Evolutionary conservation across 2,797 vertebrate species (phyloP).

Genomic region (Neosilurus hyrtlii): DNA sequence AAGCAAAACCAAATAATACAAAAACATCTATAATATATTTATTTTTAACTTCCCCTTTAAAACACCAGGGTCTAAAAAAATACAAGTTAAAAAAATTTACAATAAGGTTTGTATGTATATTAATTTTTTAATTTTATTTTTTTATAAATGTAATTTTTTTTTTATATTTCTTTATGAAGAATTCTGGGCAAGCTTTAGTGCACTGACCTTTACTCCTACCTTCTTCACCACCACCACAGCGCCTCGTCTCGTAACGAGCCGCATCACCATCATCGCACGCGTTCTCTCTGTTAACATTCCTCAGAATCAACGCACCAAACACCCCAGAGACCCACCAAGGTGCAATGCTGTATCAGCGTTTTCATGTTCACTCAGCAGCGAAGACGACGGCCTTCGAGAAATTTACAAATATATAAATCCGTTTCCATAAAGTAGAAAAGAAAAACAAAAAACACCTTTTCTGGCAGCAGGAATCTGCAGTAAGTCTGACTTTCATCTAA

Average conservation of each 20-base stretch:
- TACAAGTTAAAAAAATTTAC: conserved; percentile 48
- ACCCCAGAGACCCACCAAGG: conserved; percentile 21
- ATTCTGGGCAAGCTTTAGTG: conserved; percentile 14
- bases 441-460: not conserved
- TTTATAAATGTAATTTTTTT: conserved; percentile 10
- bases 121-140: conserved; percentile 24
- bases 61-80: conserved; percentile 55
- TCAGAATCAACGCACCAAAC: conserved; percentile 9
- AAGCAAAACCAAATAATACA: conserved; percentile 47
- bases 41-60: conserved; percentile 57
- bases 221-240: conserved; percentile 13
- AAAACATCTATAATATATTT: conserved; percentile 49
- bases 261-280: not conserved
- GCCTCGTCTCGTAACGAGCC: not conserved
- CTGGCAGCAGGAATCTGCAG: not conserved
- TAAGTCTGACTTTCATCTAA: no score
- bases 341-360: conserved; percentile 6
- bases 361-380: not conserved
- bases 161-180: conserved; percentile 7
- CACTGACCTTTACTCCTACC: conserved; percentile 18
- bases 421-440: not conserved
- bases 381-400: conserved; percentile 3
- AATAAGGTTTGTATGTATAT: conserved; percentile 23
- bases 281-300: not conserved
- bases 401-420: not conserved